phyloP scores from a whole-genome alignment of 1,140 invertebrate genomes.

The Brachionus asplanchnoidis region DNA sequence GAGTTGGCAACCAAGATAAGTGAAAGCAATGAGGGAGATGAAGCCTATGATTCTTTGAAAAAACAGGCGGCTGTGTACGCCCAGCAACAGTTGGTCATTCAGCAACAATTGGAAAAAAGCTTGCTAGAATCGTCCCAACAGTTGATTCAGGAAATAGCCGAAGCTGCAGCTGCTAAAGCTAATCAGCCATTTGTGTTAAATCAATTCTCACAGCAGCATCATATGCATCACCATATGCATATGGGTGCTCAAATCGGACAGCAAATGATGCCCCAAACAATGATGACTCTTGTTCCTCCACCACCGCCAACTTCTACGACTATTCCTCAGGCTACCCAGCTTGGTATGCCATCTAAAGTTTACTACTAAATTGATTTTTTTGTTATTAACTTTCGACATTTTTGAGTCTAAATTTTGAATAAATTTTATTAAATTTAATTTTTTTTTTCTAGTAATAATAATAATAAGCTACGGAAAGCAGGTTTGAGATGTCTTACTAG shows the following conservation, averaged over 20 bases:
- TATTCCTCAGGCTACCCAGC: not conserved
- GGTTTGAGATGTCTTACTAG: too few relatives aligned
- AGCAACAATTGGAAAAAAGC: conserved; percentile 38
- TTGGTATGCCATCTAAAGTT: conserved; percentile 17
- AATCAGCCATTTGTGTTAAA: conserved; percentile 29
- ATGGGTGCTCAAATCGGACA: not conserved
- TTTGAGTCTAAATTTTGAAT: not conserved
- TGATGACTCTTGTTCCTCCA: not conserved
- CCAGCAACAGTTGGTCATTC: conserved; percentile 31
- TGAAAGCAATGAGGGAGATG: not conserved
- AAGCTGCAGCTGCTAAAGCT: not conserved
- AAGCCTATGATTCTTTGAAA: not conserved
- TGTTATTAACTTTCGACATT: not conserved
- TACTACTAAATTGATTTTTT: not conserved
- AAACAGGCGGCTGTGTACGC: conserved; percentile 22
- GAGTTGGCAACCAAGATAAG: not conserved
- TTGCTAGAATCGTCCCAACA: not conserved
- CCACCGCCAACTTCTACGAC: not conserved
- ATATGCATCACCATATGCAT: conserved; percentile 36
- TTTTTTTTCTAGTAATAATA: too few relatives aligned
- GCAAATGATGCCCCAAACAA: not conserved
- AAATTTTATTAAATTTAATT: not conserved
- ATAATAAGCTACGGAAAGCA: too few relatives aligned
- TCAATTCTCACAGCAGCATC: conserved; percentile 32
- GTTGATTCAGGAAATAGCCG: conserved; percentile 37